Base-by-base conservation (phyloP, 1,140 invertebrate genomes). In the Octopus sinensis region DNA sequence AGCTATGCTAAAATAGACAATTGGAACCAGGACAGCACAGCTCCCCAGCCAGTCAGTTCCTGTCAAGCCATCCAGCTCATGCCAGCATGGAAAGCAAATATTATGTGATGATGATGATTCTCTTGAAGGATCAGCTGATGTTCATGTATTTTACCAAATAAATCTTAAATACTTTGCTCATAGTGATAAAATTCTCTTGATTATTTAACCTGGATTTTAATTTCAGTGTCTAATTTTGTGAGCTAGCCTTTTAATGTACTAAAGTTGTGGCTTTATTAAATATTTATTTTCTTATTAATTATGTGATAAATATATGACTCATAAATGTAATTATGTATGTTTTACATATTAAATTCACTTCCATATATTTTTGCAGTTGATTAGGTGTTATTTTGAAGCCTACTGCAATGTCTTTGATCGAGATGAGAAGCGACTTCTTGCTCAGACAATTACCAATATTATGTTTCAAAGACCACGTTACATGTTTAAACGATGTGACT, bases 371-470 rank as follows among this genome's bases (percentile, higher is more conserved):
- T 85, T 84, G 76, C 80, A 91, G 89, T 81, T 91, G 76, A 23
- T 91, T 23, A 89, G 91, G 79, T 90, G 90, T 81, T 91, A 91
- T 83, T 83, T 87, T 79, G 90, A 91, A 80, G 89, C 89, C 0
- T 91, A 91, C 80, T 88, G 90, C 54, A 88, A 91, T 84, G 87
- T 90, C 51, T 88, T 88, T 86, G 90, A 91, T 76, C 84, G 88
- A 80, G 89, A 90, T 80, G 90, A 91, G 83, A 87, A 87, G 71
- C 84, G 89, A 51, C 79, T 80, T 10, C 77, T 91, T 53, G 88
- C 90, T 4, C 89, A 90, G 80, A 86, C 87, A 7, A 90, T 91
- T n/a, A 89, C 86, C 9, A 87, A 90, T 78, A 82, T 91, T 51
- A 90, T 91, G 56, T 82, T 90, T 79, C 86, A 87, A 54, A 80